Conservation (phyloP, 2,888 invertebrate genomes). For the Tuta absoluta region DNA sequence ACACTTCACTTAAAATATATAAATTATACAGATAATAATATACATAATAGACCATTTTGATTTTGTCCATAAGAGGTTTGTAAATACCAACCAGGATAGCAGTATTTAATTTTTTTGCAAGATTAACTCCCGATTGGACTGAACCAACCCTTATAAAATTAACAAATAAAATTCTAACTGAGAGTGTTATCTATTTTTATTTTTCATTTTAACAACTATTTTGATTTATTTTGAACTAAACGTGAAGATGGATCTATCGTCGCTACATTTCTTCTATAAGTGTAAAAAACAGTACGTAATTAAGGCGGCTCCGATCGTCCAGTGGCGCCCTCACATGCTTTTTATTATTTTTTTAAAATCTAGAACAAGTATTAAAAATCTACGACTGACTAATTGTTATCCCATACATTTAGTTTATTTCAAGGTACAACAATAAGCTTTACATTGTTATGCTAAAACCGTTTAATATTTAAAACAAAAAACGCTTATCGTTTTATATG, state of each 20-base stretch:
- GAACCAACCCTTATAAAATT: slow-evolving; percentile 40
- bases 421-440: too few relatives aligned
- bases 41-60: slow-evolving; percentile 52
- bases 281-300: slow-evolving; percentile 12
- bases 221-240: slow-evolving; percentile 55
- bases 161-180: slow-evolving; percentile 58
- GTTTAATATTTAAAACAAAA: too few relatives aligned
- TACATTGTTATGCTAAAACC: too few relatives aligned
- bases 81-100: background rate
- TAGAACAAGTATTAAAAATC: too few relatives aligned
- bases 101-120: background rate
- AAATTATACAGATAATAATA: slow-evolving; percentile 50
- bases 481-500: too few relatives aligned
- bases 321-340: too few relatives aligned
- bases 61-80: slow-evolving; percentile 47
- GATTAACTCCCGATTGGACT: background rate
- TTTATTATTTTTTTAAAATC: too few relatives aligned
- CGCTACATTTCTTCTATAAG: slow-evolving; percentile 38
- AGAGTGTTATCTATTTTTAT: slow-evolving; percentile 56
- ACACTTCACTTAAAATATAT: slow-evolving; percentile 62
- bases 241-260: slow-evolving; percentile 40
- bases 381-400: too few relatives aligned
- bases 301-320: too few relatives aligned
- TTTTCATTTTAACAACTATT: slow-evolving; percentile 48
- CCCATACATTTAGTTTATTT: too few relatives aligned